Conservation (phyloP, 2,888 invertebrate species). For the Nephrotoma appendiculata region DNA sequence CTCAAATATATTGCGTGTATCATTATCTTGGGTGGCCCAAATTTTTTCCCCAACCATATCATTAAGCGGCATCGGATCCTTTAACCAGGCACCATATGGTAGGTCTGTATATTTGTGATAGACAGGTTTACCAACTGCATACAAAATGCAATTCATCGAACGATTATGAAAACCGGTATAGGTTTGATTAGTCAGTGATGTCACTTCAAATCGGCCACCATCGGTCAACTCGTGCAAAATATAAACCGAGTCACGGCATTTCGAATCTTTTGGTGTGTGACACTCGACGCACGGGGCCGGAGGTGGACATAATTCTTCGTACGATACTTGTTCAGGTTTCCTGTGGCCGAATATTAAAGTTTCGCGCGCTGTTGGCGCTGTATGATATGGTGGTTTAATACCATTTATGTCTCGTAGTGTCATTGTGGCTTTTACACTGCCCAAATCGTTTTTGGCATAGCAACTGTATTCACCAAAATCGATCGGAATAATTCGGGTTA, state of each 20-base stretch:
- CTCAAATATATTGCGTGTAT: conserved; percentile 58
- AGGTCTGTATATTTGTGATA: conserved; percentile 68
- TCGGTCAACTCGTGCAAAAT: conserved; percentile 38
- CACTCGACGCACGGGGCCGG: conserved; percentile 46
- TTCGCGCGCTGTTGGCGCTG: conserved; percentile 17
- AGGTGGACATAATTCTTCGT: conserved; percentile 45
- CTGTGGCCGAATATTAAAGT: conserved; percentile 40
- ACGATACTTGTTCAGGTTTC: conserved; percentile 42
- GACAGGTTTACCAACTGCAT: conserved; percentile 87
- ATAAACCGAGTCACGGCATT: conserved; percentile 42
- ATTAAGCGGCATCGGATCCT: conserved; percentile 48
- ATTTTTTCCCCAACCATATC: conserved; percentile 49
- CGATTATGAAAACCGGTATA: conserved; percentile 37
- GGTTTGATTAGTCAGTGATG: conserved; percentile 38
- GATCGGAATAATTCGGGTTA: conserved; percentile 46
- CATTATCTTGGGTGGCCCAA: conserved; percentile 71
- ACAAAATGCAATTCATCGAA: conserved; percentile 58
- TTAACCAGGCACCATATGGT: conserved; percentile 72
- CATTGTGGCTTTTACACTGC: conserved; percentile 61
- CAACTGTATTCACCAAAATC: conserved; percentile 72
- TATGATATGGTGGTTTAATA: background rate
- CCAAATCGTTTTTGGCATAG: conserved; percentile 69
- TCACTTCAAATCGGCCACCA: conserved; percentile 19
- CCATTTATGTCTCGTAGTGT: conserved; percentile 42
- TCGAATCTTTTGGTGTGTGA: conserved; percentile 37